A percentile compares a stretch with the other conserved stretches of the same genome.
phyloP scores from a whole-genome alignment of 2,888 invertebrate species.

The Chymomyza caudatula region DNA sequence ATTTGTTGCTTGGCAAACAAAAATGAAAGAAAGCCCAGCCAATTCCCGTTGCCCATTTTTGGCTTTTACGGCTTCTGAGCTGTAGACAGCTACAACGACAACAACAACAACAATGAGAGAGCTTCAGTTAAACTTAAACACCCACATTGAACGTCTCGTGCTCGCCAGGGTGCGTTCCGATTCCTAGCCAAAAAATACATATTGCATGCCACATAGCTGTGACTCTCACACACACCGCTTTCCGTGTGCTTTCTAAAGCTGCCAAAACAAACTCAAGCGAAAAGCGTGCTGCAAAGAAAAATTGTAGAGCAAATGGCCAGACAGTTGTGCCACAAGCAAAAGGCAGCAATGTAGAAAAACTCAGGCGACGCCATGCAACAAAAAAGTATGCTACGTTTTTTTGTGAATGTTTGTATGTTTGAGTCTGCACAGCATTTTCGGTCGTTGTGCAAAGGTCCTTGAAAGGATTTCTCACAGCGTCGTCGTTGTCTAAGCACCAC shows the following conservation, averaged over 20 bases:
- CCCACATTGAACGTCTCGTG: constrained; percentile 30
- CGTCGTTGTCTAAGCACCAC: neutral
- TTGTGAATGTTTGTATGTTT: constrained; percentile 19
- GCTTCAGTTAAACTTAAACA: constrained; percentile 32
- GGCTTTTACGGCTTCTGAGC: constrained; percentile 40
- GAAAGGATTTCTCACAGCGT: constrained; percentile 39
- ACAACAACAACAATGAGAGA: constrained; percentile 36
- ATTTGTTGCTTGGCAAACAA: constrained; percentile 18
- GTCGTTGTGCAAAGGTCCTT: constrained; percentile 45
- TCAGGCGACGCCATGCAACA: constrained; percentile 49
- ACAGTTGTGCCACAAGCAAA: constrained; percentile 20
- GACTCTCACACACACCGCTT: constrained; percentile 30
- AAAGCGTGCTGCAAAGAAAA: neutral
- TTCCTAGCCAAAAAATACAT: constrained; percentile 61
- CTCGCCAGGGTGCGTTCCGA: neutral
- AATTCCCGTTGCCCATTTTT: neutral
- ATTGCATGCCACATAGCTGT: constrained; percentile 64
- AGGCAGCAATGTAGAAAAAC: constrained; percentile 57
- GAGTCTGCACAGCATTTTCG: constrained; percentile 11
- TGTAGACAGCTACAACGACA: constrained; percentile 30
- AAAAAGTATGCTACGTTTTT: constrained; percentile 62
- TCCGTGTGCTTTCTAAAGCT: neutral
- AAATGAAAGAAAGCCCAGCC: neutral
- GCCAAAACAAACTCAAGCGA: neutral
- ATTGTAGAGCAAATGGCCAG: constrained; percentile 23